Conservation (phyloP, 1,140 invertebrate genomes). For the Drosophila chauvacae region DNA sequence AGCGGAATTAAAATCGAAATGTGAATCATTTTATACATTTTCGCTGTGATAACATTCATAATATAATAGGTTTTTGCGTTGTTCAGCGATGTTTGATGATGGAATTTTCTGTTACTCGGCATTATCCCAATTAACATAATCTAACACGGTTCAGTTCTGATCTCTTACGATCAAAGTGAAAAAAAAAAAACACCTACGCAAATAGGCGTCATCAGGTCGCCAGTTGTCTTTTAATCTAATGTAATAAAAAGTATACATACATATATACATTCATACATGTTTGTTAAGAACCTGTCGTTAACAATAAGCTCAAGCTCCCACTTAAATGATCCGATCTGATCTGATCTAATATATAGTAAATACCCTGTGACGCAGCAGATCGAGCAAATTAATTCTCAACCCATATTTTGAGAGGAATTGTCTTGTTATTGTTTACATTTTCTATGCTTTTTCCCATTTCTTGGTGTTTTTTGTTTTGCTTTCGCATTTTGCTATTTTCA, state of each 20-base stretch:
- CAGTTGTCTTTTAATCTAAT: conserved; percentile 19
- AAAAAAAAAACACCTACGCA: conserved; percentile 43
- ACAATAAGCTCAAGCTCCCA: conserved; percentile 6
- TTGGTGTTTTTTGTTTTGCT: conserved; percentile 30
- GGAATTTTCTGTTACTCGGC: conserved; percentile 22
- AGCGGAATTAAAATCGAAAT: background rate
- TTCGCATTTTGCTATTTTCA: conserved; percentile 33
- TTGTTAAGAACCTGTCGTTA: conserved; percentile 37
- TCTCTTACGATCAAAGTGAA: conserved; percentile 18
- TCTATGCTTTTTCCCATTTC: conserved; percentile 25
- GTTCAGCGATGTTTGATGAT: conserved; percentile 15
- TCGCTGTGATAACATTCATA: conserved; percentile 12
- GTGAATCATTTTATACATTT: conserved; percentile 27
- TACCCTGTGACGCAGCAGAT: conserved; percentile 29
- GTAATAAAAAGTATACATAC: conserved; percentile 34
- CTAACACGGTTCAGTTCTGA: conserved; percentile 9
- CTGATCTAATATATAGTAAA: conserved; percentile 11
- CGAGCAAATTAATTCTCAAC: conserved; percentile 14
- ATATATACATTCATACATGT: conserved; percentile 16
- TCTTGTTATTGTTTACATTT: conserved; percentile 56
- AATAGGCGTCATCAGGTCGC: conserved; percentile 33
- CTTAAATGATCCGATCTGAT: conserved; percentile 15
- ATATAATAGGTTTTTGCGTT: conserved; percentile 21
- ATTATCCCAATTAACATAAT: conserved; percentile 40
- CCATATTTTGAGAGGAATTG: conserved; percentile 7